phyloP scores from a whole-genome alignment of 2,113 vertebrate genomes.

The Thalassarche chlororhynchos region DNA sequence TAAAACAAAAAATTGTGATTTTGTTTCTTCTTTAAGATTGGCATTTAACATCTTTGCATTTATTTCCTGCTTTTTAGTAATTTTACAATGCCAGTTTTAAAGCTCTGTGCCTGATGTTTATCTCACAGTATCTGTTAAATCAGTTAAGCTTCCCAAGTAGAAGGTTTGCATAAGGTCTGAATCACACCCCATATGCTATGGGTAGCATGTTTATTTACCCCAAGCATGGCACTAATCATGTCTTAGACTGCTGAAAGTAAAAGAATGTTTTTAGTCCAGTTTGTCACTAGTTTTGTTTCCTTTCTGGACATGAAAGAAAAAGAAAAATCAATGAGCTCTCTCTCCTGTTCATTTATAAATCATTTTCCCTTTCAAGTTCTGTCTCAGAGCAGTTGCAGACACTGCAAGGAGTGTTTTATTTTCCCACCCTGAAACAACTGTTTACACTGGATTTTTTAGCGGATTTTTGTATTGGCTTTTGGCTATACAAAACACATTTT shows the following conservation, averaged over 20 bases:
- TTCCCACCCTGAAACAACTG: background rate
- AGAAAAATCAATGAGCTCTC: background rate
- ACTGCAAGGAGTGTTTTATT: background rate
- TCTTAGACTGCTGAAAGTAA: background rate
- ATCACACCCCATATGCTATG: background rate
- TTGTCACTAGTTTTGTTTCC: background rate
- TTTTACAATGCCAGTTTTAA: background rate
- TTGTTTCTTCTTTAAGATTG: background rate
- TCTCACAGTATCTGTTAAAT: background rate
- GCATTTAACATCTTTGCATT: background rate
- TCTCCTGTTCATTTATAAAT: conserved; percentile 3
- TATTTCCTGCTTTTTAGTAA: background rate
- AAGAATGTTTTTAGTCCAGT: background rate
- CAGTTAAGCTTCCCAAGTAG: background rate
- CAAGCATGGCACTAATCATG: background rate
- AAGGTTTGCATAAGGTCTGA: background rate
- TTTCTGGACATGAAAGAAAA: background rate
- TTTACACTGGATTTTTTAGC: background rate
- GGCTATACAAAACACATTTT: background rate
- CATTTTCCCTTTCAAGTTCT: conserved; percentile 15
- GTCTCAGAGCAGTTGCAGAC: background rate
- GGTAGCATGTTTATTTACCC: background rate
- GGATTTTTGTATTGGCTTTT: background rate
- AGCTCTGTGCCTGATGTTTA: background rate
- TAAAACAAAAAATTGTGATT: background rate